Base-by-base conservation (phyloP, 2,888 invertebrate species). In the Congeria kusceri region DNA sequence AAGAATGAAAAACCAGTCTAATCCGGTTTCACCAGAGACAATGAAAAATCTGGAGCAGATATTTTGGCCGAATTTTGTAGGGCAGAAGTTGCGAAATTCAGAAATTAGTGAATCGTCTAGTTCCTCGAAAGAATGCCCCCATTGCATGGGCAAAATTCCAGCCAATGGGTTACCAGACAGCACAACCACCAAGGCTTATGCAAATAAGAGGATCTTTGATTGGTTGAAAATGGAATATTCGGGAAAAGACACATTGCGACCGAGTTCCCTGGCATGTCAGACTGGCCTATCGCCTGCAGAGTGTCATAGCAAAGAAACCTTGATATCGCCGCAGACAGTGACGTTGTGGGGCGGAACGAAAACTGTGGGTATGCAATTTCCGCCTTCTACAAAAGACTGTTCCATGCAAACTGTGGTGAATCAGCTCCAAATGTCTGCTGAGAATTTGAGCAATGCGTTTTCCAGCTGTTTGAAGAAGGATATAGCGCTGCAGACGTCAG, bases 311-410 rank as follows among this genome's bases (percentile, higher is more conserved):
- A 82, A 86, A 59, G 87, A 86, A 15, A 91, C 91, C 1, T 63
- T 84, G 7, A 84, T 90, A 23, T 90, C 90, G 7, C 90, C 90
- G 1, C 86, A 88, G 23, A 90, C 90, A 20, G 86, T 91, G 0
- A 89, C 87, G 3, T 77, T 89, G n/a, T 91, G 90, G 90, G 84
- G 88, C 46, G 91, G 91, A 7, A 91, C 90, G 7, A 91, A 89
- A 78, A 90, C 90, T 64, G 90, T 91, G 63, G 88, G 88, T 0
- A 86, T 90, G 7, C 91, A 91, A 83, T 91, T 91, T 67, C 91
- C 91, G 15, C 90, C 90, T n/a, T 84, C 84, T 47, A 89, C 90
- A 9, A 86, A 86, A 67, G 91, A 91, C 73, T 90, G 87, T 86
- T 88, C 87, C 5, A 86, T 90, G 47, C 91, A 91, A 77, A 89